Evolutionary conservation across 2,113 vertebrate species (phyloP).

Genomic region (Lepus europaeus): DNA sequence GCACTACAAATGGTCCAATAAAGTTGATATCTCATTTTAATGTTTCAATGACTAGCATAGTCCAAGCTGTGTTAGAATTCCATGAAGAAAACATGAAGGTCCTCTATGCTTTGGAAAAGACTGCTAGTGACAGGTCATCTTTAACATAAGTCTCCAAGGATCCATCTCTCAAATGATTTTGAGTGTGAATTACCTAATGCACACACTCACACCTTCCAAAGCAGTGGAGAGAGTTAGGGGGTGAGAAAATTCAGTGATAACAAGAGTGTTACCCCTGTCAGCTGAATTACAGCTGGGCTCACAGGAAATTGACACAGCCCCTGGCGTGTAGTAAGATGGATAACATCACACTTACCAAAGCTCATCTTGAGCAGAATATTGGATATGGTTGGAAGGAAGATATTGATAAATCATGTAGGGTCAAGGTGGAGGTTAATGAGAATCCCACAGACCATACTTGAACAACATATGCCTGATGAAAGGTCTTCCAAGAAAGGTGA

Average conservation of each 20-base stretch:
- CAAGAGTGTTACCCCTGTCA: neutral
- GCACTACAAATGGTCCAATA: neutral
- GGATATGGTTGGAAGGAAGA: constrained; percentile 4
- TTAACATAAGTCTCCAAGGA: neutral
- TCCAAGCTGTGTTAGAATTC: neutral
- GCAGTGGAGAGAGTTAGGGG: neutral
- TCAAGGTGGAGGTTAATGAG: constrained; percentile 27
- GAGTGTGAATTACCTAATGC: neutral
- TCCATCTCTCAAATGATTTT: neutral
- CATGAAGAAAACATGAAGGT: neutral
- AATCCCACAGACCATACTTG: neutral
- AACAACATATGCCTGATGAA: constrained; percentile 11
- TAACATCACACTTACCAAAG: neutral
- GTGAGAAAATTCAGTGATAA: neutral
- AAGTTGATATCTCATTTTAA: neutral
- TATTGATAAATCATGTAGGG: neutral
- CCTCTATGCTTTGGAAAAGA: neutral
- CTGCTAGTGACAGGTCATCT: neutral
- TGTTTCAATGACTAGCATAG: neutral
- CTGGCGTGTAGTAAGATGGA: neutral
- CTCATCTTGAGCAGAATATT: constrained; percentile 7
- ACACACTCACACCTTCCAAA: neutral
- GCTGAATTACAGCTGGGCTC: neutral
- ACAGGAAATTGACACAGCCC: neutral
- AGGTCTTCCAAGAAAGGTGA: neutral